Percentiles rank a stretch among this genome's conserved stretches.
These are phyloP conservation scores for Neogale vison DNA, from an alignment of 2,113 vertebrate genomes.

Conservation along the genomic window DNA sequence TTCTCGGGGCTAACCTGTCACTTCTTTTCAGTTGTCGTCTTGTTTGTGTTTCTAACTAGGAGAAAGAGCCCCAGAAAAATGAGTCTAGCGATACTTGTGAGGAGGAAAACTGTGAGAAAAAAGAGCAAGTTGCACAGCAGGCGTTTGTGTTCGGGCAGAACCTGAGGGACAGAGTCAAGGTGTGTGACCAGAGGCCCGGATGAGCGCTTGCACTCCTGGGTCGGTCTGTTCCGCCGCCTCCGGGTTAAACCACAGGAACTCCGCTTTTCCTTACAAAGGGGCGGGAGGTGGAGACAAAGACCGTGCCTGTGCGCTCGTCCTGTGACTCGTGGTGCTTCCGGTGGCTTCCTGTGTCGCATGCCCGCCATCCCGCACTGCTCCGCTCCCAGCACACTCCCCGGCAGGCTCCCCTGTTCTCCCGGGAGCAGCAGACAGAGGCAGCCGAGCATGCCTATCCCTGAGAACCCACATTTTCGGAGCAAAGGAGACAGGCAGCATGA, in stretches of 20 bases:
- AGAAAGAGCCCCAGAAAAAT: conserved; percentile 83
- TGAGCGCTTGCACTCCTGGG: neutral
- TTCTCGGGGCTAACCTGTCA: neutral
- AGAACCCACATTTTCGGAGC: neutral
- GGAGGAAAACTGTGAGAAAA: conserved; percentile 85
- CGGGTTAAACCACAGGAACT: neutral
- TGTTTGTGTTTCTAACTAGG: conserved; percentile 71
- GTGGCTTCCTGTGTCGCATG: neutral
- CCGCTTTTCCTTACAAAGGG: neutral
- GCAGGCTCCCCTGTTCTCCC: neutral
- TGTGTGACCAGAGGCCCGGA: conserved; percentile 2
- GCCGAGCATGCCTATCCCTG: neutral
- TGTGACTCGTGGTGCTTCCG: fast-evolving
- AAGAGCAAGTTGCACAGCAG: conserved; percentile 87
- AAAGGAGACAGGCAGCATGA: neutral
- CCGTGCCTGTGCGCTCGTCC: fast-evolving
- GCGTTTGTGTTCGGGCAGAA: conserved; percentile 98
- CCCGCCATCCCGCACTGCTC: neutral
- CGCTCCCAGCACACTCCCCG: fast-evolving
- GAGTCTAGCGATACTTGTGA: conserved; percentile 76
- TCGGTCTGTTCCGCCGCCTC: neutral
- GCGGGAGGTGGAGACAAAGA: fast-evolving
- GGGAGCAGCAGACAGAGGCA: neutral
- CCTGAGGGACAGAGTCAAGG: conserved; percentile 98
- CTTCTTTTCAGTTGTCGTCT: neutral